These are phyloP conservation scores for Microplitis demolitor DNA, from an alignment of 1,140 invertebrate genomes.

Conservation along the genomic window DNA sequence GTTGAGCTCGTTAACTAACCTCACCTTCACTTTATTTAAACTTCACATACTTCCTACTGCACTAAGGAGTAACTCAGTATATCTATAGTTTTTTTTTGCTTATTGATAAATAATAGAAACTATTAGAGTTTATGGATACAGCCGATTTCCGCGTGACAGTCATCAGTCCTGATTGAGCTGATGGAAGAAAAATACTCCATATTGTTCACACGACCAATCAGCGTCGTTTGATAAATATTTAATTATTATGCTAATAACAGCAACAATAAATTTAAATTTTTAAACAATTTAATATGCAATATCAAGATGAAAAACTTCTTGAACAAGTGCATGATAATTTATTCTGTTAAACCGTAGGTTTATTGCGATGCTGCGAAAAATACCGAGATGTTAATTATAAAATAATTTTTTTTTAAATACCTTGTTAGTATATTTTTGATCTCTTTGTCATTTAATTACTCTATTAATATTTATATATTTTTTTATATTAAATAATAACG, in stretches of 20 bases:
- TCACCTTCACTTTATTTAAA: conserved; percentile 1
- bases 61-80: not conserved
- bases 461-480: not conserved
- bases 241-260: not conserved
- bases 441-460: too few relatives aligned
- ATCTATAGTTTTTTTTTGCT: not conserved
- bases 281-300: not conserved
- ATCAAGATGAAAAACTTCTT: not conserved
- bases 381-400: not conserved
- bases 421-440: not conserved
- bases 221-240: not conserved
- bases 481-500: not conserved
- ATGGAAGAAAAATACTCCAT: too few relatives aligned
- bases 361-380: not conserved
- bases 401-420: not conserved
- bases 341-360: not conserved
- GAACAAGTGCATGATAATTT: conserved; percentile 15
- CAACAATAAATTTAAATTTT: not conserved
- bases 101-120: too few relatives aligned
- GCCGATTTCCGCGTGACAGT: too few relatives aligned
- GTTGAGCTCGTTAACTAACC: not conserved
- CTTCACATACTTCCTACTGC: not conserved
- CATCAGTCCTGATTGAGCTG: not conserved
- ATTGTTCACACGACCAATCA: too few relatives aligned
- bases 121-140: too few relatives aligned